Evolutionary conservation across 2,888 invertebrate genomes (phyloP).

Genomic region (Myopa testacea): DNA sequence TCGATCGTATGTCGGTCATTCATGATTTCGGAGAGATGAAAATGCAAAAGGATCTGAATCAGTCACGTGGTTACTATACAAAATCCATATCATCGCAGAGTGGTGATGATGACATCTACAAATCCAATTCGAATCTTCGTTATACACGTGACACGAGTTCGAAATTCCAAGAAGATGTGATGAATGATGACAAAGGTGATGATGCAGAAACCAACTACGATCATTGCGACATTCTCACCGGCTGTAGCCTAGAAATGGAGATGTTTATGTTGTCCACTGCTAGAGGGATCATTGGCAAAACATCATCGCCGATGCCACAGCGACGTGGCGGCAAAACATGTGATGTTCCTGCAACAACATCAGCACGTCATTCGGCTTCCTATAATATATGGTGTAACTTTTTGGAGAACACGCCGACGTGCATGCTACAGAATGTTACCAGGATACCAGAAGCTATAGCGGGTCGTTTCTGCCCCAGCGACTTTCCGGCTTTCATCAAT

Average conservation of each 20-base stretch:
- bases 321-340: constrained; percentile 46
- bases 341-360: constrained; percentile 12
- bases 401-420: constrained; percentile 57
- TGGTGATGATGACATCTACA: constrained; percentile 11
- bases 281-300: constrained; percentile 60
- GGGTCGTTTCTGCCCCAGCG: constrained; percentile 59
- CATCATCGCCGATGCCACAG: constrained; percentile 61
- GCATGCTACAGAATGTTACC: constrained; percentile 57
- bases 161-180: neutral
- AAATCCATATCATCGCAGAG: constrained; percentile 42
- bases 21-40: constrained; percentile 58
- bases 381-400: constrained; percentile 60
- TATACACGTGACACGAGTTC: constrained; percentile 43
- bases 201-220: constrained; percentile 16
- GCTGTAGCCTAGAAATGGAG: constrained; percentile 62
- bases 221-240: neutral
- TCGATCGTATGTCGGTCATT: constrained; percentile 53
- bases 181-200: neutral
- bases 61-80: constrained; percentile 52
- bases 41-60: constrained; percentile 43
- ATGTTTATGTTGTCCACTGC: constrained; percentile 63
- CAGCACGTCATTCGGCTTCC: constrained; percentile 46
- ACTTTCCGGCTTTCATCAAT: constrained; percentile 59
- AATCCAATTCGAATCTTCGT: constrained; percentile 24
- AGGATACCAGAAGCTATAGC: constrained; percentile 63